These are phyloP conservation scores for Dipodomys spectabilis DNA, from an alignment of 2,113 vertebrate genomes.

Conservation along the genomic window DNA sequence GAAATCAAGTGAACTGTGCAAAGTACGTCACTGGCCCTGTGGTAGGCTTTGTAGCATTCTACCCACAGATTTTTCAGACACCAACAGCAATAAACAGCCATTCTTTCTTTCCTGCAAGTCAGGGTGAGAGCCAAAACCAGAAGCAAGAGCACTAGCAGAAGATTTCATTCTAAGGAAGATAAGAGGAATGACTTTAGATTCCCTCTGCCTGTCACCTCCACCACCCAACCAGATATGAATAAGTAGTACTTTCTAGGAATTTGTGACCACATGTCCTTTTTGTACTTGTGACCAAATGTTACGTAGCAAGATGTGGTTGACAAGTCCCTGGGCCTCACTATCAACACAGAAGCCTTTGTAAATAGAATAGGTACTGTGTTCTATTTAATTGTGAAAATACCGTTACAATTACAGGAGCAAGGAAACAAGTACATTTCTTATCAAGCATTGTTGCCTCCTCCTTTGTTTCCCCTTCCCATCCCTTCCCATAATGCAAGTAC, in stretches of 20 bases:
- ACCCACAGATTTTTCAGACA: constrained; percentile 47
- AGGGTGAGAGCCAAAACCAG: neutral
- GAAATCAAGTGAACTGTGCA: constrained; percentile 6
- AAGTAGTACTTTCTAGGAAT: constrained; percentile 74
- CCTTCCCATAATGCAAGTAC: neutral
- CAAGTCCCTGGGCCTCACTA: constrained; percentile 54
- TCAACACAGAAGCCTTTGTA: constrained; percentile 66
- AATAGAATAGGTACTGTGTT: neutral
- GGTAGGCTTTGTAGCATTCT: constrained; percentile 49
- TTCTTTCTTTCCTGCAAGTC: neutral
- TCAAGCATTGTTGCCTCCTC: too few relatives aligned
- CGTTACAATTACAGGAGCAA: too few relatives aligned
- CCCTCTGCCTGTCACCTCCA: neutral
- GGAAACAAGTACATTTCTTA: too few relatives aligned
- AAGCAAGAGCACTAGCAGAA: neutral
- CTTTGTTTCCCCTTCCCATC: too few relatives aligned
- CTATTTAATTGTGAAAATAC: neutral
- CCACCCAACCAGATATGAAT: neutral
- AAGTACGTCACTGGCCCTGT: neutral
- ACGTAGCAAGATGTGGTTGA: constrained; percentile 30
- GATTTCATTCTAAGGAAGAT: neutral
- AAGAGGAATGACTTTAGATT: accelerated
- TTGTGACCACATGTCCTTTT: constrained; percentile 15
- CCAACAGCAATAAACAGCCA: constrained; percentile 54
- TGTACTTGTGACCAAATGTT: constrained; percentile 54